Base-by-base conservation (phyloP, 2,797 vertebrate genomes). In the Acanthis flammea region DNA sequence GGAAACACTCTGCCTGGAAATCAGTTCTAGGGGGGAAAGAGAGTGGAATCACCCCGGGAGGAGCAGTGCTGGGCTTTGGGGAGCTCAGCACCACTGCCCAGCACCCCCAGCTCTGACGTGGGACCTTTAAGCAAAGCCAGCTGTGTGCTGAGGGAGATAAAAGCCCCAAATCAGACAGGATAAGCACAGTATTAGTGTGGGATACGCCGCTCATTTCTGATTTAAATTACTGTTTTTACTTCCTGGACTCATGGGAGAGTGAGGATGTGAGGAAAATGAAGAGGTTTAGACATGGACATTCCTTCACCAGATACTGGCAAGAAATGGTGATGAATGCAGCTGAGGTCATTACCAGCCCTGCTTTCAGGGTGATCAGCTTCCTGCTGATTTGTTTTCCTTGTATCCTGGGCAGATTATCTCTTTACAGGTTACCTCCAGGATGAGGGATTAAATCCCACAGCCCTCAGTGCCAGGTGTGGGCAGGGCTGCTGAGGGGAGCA, bases 141-240 rank as follows among this genome's bases (percentile, higher is more conserved):
- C 98, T 99, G 98, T 95, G 97, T 85, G 96, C 94, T 58, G 93
- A 90, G 96, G 95, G 95, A 98, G 97, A 98, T 98, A 97, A 98
- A 98, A 98, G 98, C 97, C 96, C 97, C 98, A 97, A 98, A 98
- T 98, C 98, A 98, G 97, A 97, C 97, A 94, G 98, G 97, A 98
- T 98, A 97, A 98, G 97, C 97, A 71, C 97, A 97, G 97, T 95
- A 96, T 98, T 97, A 96, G 97, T 97, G 97, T 97, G 98, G 98
- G 98, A 98, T 98, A 97, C 87, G 92, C 96, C 97, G 92, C 97
- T 97, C 97, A 95, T 98, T 97, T 96, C 97, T 96, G 93, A 97
- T 97, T 95, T 95, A 95, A 97, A 96, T 97, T 95, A 96, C 95
- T 91, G 88, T 78, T 95, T 91, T 94, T 88, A 96, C 96, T 96